phyloP scores from a whole-genome alignment of 2,888 invertebrate species.

The Parelbella ahira region DNA sequence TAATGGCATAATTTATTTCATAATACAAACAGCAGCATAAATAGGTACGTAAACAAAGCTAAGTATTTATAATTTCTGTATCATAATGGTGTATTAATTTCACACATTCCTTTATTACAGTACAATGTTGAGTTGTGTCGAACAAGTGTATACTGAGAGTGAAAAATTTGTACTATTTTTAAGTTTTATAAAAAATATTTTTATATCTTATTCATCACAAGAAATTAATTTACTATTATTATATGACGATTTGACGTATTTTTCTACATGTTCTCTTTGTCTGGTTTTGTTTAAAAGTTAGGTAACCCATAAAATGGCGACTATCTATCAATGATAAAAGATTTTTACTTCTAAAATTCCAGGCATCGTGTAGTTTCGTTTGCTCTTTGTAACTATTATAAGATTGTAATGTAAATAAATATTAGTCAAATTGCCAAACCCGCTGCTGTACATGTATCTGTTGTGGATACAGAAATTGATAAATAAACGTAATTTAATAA shows the following conservation, averaged over 20 bases:
- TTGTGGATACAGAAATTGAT: conserved; percentile 80
- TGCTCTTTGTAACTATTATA: conserved; percentile 18
- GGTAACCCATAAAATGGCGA: conserved; percentile 12
- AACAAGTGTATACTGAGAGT: conserved; percentile 51
- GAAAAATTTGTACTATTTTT: conserved; percentile 43
- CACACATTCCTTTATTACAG: conserved; percentile 61
- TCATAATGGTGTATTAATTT: conserved; percentile 57
- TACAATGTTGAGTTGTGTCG: conserved; percentile 54
- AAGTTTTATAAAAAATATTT: conserved; percentile 37
- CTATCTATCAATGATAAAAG: too few species aligned
- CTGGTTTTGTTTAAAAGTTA: conserved; percentile 14
- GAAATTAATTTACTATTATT: conserved; percentile 26
- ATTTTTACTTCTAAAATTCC: not conserved
- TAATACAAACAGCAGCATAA: conserved; percentile 56
- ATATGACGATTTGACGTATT: conserved; percentile 28
- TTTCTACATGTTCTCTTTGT: conserved; percentile 19
- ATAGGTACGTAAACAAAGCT: conserved; percentile 46
- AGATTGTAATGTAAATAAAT: conserved; percentile 30
- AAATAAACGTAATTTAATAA: conserved; percentile 64
- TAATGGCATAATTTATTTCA: conserved; percentile 69
- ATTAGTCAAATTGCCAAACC: conserved; percentile 51
- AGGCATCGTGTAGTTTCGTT: conserved; percentile 20
- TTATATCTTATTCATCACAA: conserved; percentile 39
- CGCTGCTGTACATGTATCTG: conserved; percentile 60
- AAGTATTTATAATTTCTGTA: conserved; percentile 78